Percentiles rank a stretch among this genome's conserved stretches.
phyloP scores from a whole-genome alignment of 2,888 invertebrate genomes.

The Parnassius apollo region DNA sequence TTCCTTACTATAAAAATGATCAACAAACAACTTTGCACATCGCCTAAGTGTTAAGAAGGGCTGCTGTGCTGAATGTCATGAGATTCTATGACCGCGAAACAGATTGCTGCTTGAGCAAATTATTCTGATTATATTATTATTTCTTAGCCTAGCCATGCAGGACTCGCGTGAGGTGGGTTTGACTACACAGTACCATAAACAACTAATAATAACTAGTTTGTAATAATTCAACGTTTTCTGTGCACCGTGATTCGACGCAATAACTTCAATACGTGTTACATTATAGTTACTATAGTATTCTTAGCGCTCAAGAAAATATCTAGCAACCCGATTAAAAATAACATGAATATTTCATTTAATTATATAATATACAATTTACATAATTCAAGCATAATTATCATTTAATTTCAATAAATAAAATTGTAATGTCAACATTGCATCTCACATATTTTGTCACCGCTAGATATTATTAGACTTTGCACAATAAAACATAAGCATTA shows the following conservation, averaged over 20 bases:
- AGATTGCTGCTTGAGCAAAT: conserved; percentile 79
- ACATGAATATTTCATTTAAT: conserved; percentile 64
- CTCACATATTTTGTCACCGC: conserved; percentile 47
- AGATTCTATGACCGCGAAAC: conserved; percentile 75
- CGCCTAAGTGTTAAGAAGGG: conserved; percentile 61
- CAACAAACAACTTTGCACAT: conserved; percentile 79
- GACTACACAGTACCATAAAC: conserved; percentile 61
- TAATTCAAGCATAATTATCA: conserved; percentile 66
- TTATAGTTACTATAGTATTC: conserved; percentile 42
- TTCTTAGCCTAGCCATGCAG: conserved; percentile 65
- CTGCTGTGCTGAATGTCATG: conserved; percentile 72
- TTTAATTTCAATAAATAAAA: conserved; percentile 59
- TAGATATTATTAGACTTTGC: conserved; percentile 52
- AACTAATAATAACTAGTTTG: conserved; percentile 47
- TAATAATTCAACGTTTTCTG: conserved; percentile 60
- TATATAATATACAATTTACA: conserved; percentile 75
- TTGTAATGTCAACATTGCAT: conserved; percentile 58
- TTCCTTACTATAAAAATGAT: conserved; percentile 79
- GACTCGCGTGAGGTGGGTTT: conserved; percentile 65
- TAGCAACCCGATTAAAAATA: conserved; percentile 74
- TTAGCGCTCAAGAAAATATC: conserved; percentile 62
- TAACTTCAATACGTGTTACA: conserved; percentile 50
- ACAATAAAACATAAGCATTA: conserved; percentile 59
- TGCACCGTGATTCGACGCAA: conserved; percentile 57
- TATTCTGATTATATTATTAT: conserved; percentile 54